Conservation (phyloP, 2,113 vertebrate genomes). For the Miniopterus natalensis region DNA sequence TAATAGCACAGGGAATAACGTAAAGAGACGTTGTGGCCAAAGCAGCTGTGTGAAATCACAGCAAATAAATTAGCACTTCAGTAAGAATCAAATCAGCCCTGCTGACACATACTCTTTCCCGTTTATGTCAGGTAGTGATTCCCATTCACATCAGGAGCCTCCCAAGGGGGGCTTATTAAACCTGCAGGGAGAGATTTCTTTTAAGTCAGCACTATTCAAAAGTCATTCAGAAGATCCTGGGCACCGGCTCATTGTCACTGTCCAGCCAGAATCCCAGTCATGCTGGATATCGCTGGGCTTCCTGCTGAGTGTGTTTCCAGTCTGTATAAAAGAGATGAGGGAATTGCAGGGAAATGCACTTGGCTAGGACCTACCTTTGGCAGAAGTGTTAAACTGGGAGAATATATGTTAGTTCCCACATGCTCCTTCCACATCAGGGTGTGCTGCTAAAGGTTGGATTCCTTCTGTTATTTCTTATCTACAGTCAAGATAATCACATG, state of each 20-base stretch:
- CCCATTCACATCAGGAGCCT: conserved; percentile 73
- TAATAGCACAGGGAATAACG: conserved; percentile 65
- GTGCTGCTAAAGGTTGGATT: not conserved
- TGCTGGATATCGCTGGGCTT: not conserved
- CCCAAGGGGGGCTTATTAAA: conserved; percentile 74
- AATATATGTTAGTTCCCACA: not conserved
- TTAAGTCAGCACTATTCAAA: conserved; percentile 63
- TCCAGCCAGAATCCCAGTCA: conserved; percentile 35
- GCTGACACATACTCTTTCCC: conserved; percentile 68
- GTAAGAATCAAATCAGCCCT: conserved; percentile 72
- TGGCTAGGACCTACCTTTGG: conserved; percentile 10
- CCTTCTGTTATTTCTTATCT: not conserved
- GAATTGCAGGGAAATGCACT: conserved; percentile 36
- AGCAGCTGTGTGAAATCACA: conserved; percentile 74
- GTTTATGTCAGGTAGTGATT: conserved; percentile 72
- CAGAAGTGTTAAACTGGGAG: not conserved
- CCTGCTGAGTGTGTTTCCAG: conserved; percentile 56
- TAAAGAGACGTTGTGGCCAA: conserved; percentile 71
- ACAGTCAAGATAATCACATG: not conserved
- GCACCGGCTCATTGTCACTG: not conserved
- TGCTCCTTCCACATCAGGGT: not conserved
- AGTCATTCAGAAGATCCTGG: conserved; percentile 66
- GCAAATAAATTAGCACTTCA: conserved; percentile 71
- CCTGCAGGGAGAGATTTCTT: conserved; percentile 68
- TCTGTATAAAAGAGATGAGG: conserved; percentile 53